phyloP scores from a whole-genome alignment of 2,797 vertebrate species.

The Xenops minutus region DNA sequence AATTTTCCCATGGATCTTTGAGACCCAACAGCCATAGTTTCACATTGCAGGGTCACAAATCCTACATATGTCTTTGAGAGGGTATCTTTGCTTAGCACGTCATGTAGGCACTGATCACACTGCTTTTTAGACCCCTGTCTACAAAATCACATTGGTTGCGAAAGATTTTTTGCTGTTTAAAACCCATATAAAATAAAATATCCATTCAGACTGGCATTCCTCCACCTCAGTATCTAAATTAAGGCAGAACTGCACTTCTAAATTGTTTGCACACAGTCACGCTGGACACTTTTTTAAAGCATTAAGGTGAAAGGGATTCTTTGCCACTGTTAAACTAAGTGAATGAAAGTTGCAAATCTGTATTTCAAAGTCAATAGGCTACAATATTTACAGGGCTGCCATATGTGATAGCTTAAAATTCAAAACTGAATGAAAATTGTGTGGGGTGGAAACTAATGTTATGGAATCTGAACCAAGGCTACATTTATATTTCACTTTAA shows the following conservation, averaged over 20 bases:
- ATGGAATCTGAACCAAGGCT: constrained; percentile 92
- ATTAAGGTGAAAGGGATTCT: constrained; percentile 38
- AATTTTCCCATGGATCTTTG: not conserved
- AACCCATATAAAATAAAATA: not conserved
- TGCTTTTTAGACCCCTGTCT: not conserved
- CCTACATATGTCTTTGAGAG: not conserved
- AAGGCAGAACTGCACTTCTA: not conserved
- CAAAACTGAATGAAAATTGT: constrained; percentile 76
- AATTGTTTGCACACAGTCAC: not conserved
- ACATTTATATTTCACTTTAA: constrained; percentile 97
- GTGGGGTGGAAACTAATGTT: constrained; percentile 83
- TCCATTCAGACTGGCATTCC: not conserved
- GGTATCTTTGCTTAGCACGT: too few species aligned
- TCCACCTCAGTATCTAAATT: not conserved
- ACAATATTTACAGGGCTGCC: constrained; percentile 52
- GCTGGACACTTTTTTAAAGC: not conserved
- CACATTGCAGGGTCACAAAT: not conserved
- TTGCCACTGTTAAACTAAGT: constrained; percentile 19
- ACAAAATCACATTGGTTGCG: not conserved
- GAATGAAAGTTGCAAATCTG: constrained; percentile 39
- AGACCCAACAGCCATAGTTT: not conserved
- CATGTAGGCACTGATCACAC: not conserved
- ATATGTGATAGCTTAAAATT: constrained; percentile 63
- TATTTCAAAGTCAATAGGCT: constrained; percentile 70
- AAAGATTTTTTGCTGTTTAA: not conserved